These are phyloP conservation scores for Spinus olivaceus DNA, from an alignment of 2,797 vertebrate genomes.

Conservation along the genomic window DNA sequence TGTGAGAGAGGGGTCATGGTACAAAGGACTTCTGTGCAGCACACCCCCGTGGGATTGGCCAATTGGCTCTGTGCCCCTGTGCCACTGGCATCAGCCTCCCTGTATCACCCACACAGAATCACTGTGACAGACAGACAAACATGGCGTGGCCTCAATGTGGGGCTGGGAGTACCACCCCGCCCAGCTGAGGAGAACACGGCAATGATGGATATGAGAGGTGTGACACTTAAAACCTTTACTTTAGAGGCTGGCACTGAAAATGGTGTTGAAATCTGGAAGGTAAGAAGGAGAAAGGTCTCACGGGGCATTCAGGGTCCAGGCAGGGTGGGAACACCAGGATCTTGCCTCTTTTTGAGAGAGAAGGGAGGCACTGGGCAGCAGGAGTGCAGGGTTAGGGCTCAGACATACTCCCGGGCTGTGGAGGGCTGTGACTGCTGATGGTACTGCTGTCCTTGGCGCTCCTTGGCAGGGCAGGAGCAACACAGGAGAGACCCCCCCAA, in stretches of 20 bases:
- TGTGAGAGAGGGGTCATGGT: not conserved
- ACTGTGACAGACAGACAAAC: not conserved
- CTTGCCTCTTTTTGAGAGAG: not conserved
- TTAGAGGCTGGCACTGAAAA: not conserved
- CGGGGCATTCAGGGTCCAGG: not conserved
- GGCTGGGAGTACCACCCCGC: rapidly evolving
- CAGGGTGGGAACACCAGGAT: rapidly evolving
- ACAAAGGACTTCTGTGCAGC: not conserved
- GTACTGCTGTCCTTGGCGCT: slow-evolving; percentile 86
- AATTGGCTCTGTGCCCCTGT: not conserved
- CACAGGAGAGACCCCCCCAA: slow-evolving; percentile 93
- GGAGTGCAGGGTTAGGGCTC: slow-evolving; percentile 49
- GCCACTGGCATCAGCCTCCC: not conserved
- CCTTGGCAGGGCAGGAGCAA: slow-evolving; percentile 89
- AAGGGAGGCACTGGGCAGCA: not conserved
- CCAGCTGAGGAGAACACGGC: not conserved
- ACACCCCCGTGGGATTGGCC: not conserved
- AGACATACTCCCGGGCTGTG: slow-evolving; percentile 92
- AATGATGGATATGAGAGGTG: rapidly evolving
- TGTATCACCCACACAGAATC: not conserved
- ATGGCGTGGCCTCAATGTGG: rapidly evolving
- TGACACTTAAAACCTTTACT: rapidly evolving
- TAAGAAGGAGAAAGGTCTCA: not conserved
- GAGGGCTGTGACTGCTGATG: slow-evolving; percentile 90
- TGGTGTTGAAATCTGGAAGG: not conserved